Conservation (phyloP, 2,888 invertebrate genomes). For the Lochmaea crataegi region DNA sequence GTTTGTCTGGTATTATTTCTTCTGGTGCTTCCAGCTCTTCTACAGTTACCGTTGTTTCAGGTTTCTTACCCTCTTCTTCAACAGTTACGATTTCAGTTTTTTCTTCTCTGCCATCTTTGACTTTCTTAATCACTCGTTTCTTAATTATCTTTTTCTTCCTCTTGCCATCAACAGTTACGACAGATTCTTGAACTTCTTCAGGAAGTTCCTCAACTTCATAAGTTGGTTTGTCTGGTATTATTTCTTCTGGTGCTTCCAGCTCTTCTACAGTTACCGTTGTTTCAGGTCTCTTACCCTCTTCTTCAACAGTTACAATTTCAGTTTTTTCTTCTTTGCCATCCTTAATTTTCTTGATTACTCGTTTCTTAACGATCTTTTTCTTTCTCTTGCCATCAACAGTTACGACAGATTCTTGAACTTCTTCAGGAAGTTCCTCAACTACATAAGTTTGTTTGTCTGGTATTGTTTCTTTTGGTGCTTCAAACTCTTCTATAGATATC, state of each 20-base stretch:
- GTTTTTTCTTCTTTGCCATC: constrained; percentile 60
- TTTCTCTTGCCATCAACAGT: constrained; percentile 57
- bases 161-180: constrained; percentile 48
- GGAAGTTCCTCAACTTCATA: constrained; percentile 48
- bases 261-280: constrained; percentile 44
- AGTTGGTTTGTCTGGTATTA: constrained; percentile 49
- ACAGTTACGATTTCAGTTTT: constrained; percentile 46
- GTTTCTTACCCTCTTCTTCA: constrained; percentile 61
- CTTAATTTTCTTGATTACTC: constrained; percentile 62
- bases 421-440: constrained; percentile 57
- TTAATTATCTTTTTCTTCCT: constrained; percentile 63
- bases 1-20: constrained; percentile 48
- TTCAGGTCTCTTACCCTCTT: constrained; percentile 35
- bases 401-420: constrained; percentile 57
- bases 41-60: constrained; percentile 57
- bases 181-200: constrained; percentile 41
- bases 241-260: constrained; percentile 35
- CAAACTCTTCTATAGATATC: constrained; percentile 57
- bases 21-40: constrained; percentile 51
- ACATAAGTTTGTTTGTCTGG: constrained; percentile 45
- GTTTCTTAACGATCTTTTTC: constrained; percentile 59
- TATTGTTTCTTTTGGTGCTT: constrained; percentile 50
- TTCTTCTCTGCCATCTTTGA: constrained; percentile 61
- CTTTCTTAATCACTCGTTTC: constrained; percentile 62
- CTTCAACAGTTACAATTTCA: constrained; percentile 50